phyloP scores from a whole-genome alignment of 1,140 invertebrate genomes.

The Ceratosolen solmsi region DNA sequence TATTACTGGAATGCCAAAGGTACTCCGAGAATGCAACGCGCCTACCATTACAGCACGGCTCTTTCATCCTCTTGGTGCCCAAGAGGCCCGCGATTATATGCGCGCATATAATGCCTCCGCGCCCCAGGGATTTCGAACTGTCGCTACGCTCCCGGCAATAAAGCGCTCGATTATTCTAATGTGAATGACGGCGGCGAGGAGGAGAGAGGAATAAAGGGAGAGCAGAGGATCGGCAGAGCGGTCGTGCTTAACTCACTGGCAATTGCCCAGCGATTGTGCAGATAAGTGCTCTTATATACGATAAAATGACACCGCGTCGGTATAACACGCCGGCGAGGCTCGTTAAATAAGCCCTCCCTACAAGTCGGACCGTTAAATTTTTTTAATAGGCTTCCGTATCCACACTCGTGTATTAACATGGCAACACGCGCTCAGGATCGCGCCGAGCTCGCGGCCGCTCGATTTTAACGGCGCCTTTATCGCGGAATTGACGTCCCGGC shows the following conservation, averaged over 20 bases:
- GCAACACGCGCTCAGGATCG: background rate
- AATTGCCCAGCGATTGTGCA: constrained; percentile 24
- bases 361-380: constrained; percentile 35
- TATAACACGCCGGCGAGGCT: background rate
- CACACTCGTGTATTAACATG: background rate
- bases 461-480: background rate
- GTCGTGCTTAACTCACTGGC: background rate
- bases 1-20: background rate
- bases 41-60: background rate
- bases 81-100: background rate
- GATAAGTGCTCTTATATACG: background rate
- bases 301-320: constrained; percentile 20
- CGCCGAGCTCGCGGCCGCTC: background rate
- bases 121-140: background rate
- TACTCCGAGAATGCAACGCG: background rate
- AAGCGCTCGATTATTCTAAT: background rate
- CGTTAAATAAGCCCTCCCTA: constrained; percentile 29
- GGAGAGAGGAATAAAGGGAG: background rate
- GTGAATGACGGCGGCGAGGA: background rate
- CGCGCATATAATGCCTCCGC: background rate
- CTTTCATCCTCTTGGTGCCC: background rate
- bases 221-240: too few species aligned
- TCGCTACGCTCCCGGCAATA: background rate
- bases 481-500: background rate
- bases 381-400: constrained; percentile 10